Conservation (phyloP, 2,797 vertebrate species). For the Esox lucius region DNA sequence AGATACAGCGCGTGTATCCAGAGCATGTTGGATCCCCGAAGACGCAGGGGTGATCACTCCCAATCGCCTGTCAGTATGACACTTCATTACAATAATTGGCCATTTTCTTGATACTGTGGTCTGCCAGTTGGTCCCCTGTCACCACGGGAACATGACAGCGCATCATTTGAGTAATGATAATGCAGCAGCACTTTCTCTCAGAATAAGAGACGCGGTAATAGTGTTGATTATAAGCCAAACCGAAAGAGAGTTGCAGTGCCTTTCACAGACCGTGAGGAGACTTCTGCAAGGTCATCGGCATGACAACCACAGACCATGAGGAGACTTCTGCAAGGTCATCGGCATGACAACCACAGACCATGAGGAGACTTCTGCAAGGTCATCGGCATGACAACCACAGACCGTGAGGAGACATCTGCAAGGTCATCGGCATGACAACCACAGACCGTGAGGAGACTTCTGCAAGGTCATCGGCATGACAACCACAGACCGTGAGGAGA, state of each 20-base stretch:
- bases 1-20: neutral
- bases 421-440: no score
- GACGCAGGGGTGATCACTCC: conserved; percentile 67
- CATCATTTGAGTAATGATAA: conserved; percentile 58
- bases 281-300: neutral
- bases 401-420: no score
- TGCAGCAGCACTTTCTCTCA: conserved; percentile 26
- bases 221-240: conserved; percentile 24
- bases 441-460: no score
- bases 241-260: neutral
- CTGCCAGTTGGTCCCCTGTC: conserved; percentile 69
- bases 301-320: no score
- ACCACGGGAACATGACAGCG: conserved; percentile 46
- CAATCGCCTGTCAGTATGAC: conserved; percentile 65
- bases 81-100: conserved; percentile 82
- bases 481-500: no score
- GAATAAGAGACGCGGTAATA: conserved; percentile 47
- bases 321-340: no score
- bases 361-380: no score
- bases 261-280: neutral
- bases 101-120: conserved; percentile 66
- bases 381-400: no score
- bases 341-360: no score
- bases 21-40: conserved; percentile 30
- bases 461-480: no score